Base-by-base conservation (phyloP, 1,140 invertebrate species). In the Solenopsis fugax region DNA sequence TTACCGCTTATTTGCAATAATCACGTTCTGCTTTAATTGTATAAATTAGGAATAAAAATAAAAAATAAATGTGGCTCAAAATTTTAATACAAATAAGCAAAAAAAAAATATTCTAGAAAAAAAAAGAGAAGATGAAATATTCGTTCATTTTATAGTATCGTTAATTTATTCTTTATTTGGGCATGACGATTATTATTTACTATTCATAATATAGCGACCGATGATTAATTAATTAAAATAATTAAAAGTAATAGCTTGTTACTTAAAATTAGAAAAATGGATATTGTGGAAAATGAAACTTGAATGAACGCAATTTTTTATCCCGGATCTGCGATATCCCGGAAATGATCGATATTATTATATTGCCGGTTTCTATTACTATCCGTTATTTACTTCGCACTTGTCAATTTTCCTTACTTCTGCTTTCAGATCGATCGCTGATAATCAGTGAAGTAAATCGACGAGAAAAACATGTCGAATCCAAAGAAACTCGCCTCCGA, bases 341-440 rank as follows among this genome's bases (percentile, higher is more conserved):
- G 12, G 12, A 56, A 76, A 37, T n/a, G 0, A 73, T 21, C 18
- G 16, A 60, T 13, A 21, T 75, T 4, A 50, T 21, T 24, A 21
- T 13, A 24, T 54, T 16, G 9, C 1, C 10, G 10, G 24, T 16
- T 21, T 34, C 12, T 18, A 13, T 67, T 1, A 67, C 18, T 67
- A 45, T 65, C 4, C 12, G 10, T 18, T 52, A 37, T n/a, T n/a
- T 56, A 64, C 21, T 71, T 18, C 10, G 12, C 12, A 48, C 0
- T 50, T 34, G 48, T 77, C 5, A 13, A 58, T 41, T 54, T 67
- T 45, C 0, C 6, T 69, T 45, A 5, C 4, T 90, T 87, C 71
- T 86, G 64, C 71, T 91, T 91, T 86, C 82, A 91, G 89, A 88
- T 88, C 82, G 48, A 84, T 56, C 54, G 71, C 52, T 34, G 21